phyloP scores from a whole-genome alignment of 2,113 vertebrate species.

The Catagonus wagneri region DNA sequence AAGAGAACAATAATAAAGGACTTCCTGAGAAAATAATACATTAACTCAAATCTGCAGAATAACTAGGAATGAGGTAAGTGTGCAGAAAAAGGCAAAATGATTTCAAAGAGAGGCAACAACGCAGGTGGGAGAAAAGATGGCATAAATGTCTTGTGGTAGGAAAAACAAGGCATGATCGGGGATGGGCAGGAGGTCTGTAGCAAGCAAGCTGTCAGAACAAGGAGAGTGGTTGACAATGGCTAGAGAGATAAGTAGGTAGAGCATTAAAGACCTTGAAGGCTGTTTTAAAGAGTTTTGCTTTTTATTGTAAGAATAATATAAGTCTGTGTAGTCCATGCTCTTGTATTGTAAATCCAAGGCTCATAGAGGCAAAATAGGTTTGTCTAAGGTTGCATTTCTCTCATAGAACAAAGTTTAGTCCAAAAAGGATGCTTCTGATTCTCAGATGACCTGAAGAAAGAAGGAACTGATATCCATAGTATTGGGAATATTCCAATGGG shows the following conservation, averaged over 20 bases:
- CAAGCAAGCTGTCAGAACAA: background rate
- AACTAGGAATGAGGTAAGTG: background rate
- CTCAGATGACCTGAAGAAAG: no score
- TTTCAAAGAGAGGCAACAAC: background rate
- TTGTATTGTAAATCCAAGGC: background rate
- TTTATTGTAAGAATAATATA: background rate
- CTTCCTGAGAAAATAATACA: background rate
- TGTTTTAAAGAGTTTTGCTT: background rate
- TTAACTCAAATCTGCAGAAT: background rate
- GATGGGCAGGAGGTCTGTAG: background rate
- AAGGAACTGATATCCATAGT: background rate
- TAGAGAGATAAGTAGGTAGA: background rate
- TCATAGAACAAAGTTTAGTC: background rate
- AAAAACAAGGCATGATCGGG: background rate
- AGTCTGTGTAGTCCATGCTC: background rate
- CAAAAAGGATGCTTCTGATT: background rate
- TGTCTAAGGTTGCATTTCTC: background rate
- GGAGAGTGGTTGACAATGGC: background rate
- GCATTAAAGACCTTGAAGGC: background rate
- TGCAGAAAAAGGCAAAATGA: background rate
- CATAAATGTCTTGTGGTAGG: background rate
- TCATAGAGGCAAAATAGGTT: background rate
- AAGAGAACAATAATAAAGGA: background rate
- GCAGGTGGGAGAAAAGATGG: background rate
- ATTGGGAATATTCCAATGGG: background rate